Conservation (phyloP, 2,797 vertebrate genomes). For the Myripristis jacobus region DNA sequence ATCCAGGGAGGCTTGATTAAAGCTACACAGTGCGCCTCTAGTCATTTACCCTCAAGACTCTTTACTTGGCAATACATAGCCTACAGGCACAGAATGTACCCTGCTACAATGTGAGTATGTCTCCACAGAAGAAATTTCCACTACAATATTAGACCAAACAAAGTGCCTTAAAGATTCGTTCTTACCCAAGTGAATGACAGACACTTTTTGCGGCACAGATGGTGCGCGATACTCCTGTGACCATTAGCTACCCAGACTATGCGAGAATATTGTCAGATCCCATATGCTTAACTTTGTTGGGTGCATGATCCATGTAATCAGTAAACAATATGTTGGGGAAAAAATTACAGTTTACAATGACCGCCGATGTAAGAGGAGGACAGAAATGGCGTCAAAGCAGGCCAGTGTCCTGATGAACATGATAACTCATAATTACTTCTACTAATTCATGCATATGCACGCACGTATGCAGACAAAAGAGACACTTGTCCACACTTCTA, state of each 20-base stretch:
- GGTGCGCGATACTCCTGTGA: constrained; percentile 47
- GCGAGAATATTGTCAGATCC: constrained; percentile 10
- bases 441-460: not conserved
- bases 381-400: not conserved
- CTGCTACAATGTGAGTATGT: constrained; percentile 32
- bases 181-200: constrained; percentile 8
- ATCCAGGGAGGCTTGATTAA: constrained; percentile 60
- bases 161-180: constrained; percentile 6
- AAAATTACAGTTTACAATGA: constrained; percentile 13
- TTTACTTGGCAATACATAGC: constrained; percentile 43
- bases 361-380: not conserved
- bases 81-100: constrained; percentile 56
- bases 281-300: constrained; percentile 18
- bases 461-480: not conserved
- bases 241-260: constrained; percentile 35
- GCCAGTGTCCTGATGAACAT: not conserved
- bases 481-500: too few species aligned
- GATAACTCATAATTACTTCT: not conserved
- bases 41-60: constrained; percentile 52
- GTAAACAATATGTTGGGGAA: constrained; percentile 20
- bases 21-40: constrained; percentile 48
- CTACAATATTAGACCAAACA: constrained; percentile 20
- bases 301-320: constrained; percentile 36
- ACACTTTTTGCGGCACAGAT: constrained; percentile 42
- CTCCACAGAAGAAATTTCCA: constrained; percentile 19